Base-by-base conservation (phyloP, 2,113 vertebrate species). In the Hucho hucho region DNA sequence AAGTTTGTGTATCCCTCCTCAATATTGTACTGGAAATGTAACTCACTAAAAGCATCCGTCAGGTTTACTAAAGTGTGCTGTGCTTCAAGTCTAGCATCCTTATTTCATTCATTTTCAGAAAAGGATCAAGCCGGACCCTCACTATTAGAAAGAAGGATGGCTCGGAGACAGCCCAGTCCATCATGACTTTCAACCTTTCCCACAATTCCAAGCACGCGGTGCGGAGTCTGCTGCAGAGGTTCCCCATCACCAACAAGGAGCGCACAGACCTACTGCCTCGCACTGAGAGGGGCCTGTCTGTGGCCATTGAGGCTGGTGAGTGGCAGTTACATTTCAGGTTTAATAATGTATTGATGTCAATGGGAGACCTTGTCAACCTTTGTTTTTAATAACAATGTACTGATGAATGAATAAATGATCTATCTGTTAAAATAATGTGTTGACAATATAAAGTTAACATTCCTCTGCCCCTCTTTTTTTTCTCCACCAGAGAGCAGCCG, bases 71-170 rank as follows among this genome's bases (percentile, higher is more conserved):
- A 53, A 53, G 49, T 14, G 12, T 49, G 13, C 47, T 53, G 49
- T 53, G 12, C 49, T 53, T 53, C 16, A 18, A 53, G 49, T 14
- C 16, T 53, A 53, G 18, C 16, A 18, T 3, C 13, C 49, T 53
- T 16, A 53, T 4, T 53, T 18, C 49, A 53, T 4, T 16, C 68
- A 37, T 66, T 89, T 84, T 64, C 79, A 99, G 98, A 73, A 98
- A 97, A 91, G 95, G 95, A 81, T 65, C 89, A 69, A 91, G 79
- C 83, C 91, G 97, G 79, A 96, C 90, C 74, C 88, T 99, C 61
- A 97, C 95, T 14, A 87, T 99, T 77, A 95, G 89, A 85, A 99
- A 97, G 88, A 98, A 94, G 83, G 88, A 92, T 83, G 92, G 92
- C 59, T 93, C 91, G 20, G 94, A 95, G 61, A 76, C 86, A 53